A percentile compares a stretch with the other conserved stretches of the same genome.
phyloP scores from a whole-genome alignment of 2,797 vertebrate species.

The Moxostoma hubbsi region DNA sequence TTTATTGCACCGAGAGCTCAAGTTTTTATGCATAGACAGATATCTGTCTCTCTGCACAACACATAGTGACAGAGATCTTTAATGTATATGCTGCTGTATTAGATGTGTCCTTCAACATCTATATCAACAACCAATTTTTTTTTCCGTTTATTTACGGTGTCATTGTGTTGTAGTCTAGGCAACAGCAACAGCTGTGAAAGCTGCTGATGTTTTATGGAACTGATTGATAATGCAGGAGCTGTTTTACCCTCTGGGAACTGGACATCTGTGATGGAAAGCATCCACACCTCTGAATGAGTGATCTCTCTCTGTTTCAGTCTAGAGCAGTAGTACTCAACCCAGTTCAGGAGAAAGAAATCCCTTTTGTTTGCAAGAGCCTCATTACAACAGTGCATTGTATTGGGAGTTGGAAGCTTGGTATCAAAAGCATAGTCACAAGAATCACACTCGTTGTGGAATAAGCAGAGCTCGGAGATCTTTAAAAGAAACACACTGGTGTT shows the following conservation, averaged over 20 bases:
- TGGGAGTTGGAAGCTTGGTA: background rate
- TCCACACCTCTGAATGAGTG: constrained; percentile 4
- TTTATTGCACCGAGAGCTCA: too few species aligned
- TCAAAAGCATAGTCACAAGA: background rate
- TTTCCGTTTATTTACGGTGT: background rate
- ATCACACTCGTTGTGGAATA: too few species aligned
- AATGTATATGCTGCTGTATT: background rate
- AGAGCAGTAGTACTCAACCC: background rate
- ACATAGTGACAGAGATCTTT: constrained; percentile 2
- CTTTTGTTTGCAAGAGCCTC: background rate
- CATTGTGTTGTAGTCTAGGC: background rate
- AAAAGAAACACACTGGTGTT: too few species aligned
- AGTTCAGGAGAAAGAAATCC: background rate
- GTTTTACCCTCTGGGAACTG: background rate
- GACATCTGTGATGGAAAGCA: constrained; percentile 25
- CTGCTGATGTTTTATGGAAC: constrained; percentile 23
- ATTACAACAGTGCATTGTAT: background rate
- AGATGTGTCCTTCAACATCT: background rate
- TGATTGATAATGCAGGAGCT: constrained; percentile 22
- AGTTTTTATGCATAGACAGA: too few species aligned
- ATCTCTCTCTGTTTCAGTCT: constrained; percentile 25
- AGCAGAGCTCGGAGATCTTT: too few species aligned
- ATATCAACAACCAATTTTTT: background rate
- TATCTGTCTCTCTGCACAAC: background rate
- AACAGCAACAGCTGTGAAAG: constrained; percentile 1